Percentiles rank a stretch among this genome's conserved stretches.
These are phyloP conservation scores for Eristalinus aeneus DNA, from an alignment of 2,888 invertebrate genomes.

Conservation along the genomic window DNA sequence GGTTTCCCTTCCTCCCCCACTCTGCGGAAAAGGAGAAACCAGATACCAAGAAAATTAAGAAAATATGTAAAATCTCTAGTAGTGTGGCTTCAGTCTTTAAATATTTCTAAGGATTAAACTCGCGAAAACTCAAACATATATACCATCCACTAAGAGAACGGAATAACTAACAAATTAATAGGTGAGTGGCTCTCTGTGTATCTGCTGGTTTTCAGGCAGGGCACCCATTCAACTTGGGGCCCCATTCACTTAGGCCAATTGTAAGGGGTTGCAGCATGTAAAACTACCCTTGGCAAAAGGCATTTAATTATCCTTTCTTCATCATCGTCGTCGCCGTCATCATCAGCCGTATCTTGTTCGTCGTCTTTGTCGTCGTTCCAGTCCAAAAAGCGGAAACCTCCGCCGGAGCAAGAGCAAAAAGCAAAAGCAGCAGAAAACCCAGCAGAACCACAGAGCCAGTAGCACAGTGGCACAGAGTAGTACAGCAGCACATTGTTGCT, in stretches of 20 bases:
- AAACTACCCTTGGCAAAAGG: slow-evolving; percentile 12
- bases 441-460: slow-evolving; percentile 1
- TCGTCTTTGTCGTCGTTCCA: neutral
- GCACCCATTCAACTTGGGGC: neutral
- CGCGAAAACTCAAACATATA: slow-evolving; percentile 16
- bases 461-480: neutral
- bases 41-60: neutral
- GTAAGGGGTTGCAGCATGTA: neutral
- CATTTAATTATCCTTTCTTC: slow-evolving; percentile 8
- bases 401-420: neutral
- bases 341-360: neutral
- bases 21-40: neutral
- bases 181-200: slow-evolving; percentile 5
- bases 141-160: slow-evolving; percentile 42
- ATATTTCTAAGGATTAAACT: slow-evolving; percentile 33
- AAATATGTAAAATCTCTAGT: slow-evolving; percentile 6
- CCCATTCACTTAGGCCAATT: slow-evolving; percentile 7
- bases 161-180: slow-evolving; percentile 51
- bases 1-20: neutral
- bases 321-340: slow-evolving; percentile 6
- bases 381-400: neutral
- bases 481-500: slow-evolving; percentile 67
- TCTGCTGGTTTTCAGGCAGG: neutral
- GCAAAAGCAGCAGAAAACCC: neutral
- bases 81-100: slow-evolving; percentile 2